Conservation (phyloP, 1,140 invertebrate genomes). For the Drosophila albomicans region DNA sequence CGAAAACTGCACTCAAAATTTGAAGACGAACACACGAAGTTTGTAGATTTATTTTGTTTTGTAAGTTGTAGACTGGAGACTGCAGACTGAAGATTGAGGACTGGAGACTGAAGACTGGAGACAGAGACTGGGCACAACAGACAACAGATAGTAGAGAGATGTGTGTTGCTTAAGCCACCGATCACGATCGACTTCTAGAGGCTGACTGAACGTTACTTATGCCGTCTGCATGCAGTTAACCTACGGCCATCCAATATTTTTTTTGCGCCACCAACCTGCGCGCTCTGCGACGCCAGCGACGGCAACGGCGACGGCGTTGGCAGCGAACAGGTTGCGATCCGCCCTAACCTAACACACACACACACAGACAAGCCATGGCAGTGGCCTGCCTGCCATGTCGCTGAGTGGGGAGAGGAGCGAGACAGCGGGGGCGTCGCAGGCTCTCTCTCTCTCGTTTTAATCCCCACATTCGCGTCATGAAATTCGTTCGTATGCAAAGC, state of each 20-base stretch:
- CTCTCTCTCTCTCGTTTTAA: neutral
- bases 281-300: neutral
- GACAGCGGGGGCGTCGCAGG: constrained; percentile 4
- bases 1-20: constrained; percentile 35
- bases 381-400: constrained; percentile 12
- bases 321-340: constrained; percentile 6
- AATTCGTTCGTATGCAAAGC: constrained; percentile 39
- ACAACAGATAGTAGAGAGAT: constrained; percentile 25
- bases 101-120: constrained; percentile 32
- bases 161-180: constrained; percentile 62
- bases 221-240: constrained; percentile 79
- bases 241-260: constrained; percentile 79
- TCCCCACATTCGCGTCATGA: constrained; percentile 32
- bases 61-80: neutral
- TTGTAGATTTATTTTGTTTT: too few species aligned
- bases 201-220: constrained; percentile 83
- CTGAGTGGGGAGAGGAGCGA: neutral
- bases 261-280: constrained; percentile 20
- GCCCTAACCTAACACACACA: too few species aligned
- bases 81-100: constrained; percentile 1
- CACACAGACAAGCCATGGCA: neutral
- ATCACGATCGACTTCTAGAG: constrained; percentile 82
- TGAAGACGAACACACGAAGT: too few species aligned
- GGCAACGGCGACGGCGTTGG: constrained; percentile 26
- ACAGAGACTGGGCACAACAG: constrained; percentile 15